phyloP scores from a whole-genome alignment of 2,113 vertebrate genomes.

The Miniopterus natalensis region DNA sequence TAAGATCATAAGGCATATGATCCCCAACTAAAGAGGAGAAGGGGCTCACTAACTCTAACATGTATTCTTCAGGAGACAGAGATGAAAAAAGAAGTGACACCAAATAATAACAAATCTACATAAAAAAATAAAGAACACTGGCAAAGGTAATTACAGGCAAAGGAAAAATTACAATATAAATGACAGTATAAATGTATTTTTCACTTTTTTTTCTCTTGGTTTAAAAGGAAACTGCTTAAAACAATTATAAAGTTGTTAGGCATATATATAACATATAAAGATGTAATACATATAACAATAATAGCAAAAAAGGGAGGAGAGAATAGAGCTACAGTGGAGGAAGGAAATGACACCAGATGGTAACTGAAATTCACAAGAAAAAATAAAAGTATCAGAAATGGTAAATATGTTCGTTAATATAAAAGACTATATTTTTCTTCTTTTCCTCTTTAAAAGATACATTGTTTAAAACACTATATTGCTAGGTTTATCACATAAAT shows the following conservation, averaged over 20 bases:
- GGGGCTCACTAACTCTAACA: not conserved
- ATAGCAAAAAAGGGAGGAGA: constrained; percentile 5
- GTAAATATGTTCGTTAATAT: not conserved
- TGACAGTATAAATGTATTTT: not conserved
- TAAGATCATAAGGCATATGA: not conserved
- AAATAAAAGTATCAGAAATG: not conserved
- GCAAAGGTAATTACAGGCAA: not conserved
- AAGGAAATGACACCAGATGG: not conserved
- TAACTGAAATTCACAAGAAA: constrained; percentile 13
- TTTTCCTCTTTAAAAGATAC: constrained; percentile 27
- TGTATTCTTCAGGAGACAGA: not conserved
- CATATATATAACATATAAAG: constrained; percentile 18
- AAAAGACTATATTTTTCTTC: not conserved
- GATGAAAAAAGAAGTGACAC: not conserved
- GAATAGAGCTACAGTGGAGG: not conserved
- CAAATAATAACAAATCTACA: not conserved
- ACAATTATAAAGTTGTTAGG: not conserved
- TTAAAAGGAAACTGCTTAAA: not conserved
- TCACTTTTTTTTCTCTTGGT: not conserved
- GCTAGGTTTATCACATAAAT: not conserved
- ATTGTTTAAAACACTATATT: not conserved
- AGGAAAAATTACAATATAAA: not conserved
- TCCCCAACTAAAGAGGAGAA: not conserved
- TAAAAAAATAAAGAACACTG: not conserved
- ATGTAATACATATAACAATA: not conserved